Conservation (phyloP, 2,888 invertebrate species). For the Oscheius sp. region DNA sequence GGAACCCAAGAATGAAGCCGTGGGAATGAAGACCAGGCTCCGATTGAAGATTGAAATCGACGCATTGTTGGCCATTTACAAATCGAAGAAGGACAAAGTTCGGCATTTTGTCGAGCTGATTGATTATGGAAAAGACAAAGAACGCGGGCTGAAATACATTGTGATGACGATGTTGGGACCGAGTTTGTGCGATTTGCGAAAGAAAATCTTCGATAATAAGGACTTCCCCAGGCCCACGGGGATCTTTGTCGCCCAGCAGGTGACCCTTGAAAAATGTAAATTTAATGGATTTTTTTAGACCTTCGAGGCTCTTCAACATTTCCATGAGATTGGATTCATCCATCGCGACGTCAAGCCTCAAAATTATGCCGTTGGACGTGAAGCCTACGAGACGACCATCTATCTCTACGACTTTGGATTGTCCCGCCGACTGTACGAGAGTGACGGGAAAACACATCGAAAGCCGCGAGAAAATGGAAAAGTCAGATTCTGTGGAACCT, state of each 20-base stretch:
- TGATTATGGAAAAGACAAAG: background rate
- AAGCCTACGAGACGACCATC: background rate
- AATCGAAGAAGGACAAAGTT: background rate
- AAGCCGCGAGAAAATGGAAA: background rate
- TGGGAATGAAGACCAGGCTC: background rate
- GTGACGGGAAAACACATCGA: background rate
- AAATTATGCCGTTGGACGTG: background rate
- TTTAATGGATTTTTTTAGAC: too few relatives aligned
- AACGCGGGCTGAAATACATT: background rate
- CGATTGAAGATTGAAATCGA: background rate
- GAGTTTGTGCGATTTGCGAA: background rate
- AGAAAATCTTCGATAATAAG: background rate
- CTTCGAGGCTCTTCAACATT: background rate
- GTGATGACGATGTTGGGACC: background rate
- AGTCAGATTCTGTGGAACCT: background rate
- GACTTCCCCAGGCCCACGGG: background rate
- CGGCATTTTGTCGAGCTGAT: conserved; percentile 5
- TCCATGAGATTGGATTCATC: conserved; percentile 3
- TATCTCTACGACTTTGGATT: background rate
- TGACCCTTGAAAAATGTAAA: too few relatives aligned
- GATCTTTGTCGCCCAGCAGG: background rate
- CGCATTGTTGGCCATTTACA: background rate
- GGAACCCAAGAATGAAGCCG: background rate
- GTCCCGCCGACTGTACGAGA: background rate
- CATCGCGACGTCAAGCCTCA: conserved; percentile 1